Evolutionary conservation across 2,797 vertebrate genomes (phyloP).

Genomic region (Xenopus petersii): DNA sequence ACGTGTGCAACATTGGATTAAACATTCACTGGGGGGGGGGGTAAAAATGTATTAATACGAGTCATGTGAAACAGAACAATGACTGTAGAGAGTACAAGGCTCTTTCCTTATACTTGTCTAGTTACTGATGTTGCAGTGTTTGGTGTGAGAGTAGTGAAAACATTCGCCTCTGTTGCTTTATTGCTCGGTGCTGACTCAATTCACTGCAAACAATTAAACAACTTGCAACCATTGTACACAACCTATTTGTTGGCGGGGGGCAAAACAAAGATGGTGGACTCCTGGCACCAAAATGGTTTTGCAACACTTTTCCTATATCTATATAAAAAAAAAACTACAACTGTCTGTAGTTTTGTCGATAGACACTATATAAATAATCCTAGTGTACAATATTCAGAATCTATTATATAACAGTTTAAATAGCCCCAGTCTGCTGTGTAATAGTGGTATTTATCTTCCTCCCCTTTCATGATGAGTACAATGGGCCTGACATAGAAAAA

Average conservation of each 20-base stretch:
- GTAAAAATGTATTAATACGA: slow-evolving; percentile 66
- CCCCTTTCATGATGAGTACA: slow-evolving; percentile 45
- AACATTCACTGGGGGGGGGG: slow-evolving; percentile 62
- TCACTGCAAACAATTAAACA: slow-evolving; percentile 58
- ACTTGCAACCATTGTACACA: slow-evolving; percentile 55
- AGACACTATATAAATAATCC: slow-evolving; percentile 80
- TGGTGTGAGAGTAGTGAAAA: slow-evolving; percentile 60
- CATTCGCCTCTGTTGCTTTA: slow-evolving; percentile 56
- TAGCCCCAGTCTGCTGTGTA: slow-evolving; percentile 62
- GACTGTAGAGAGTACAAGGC: slow-evolving; percentile 66
- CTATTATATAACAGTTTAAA: slow-evolving; percentile 67
- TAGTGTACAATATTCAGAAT: slow-evolving; percentile 71
- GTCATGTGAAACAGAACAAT: slow-evolving; percentile 61
- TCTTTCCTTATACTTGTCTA: slow-evolving; percentile 56
- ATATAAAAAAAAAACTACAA: slow-evolving; percentile 58
- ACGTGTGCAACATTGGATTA: slow-evolving; percentile 77
- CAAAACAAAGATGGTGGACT: background rate
- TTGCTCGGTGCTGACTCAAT: slow-evolving; percentile 5
- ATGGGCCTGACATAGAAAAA: slow-evolving; percentile 56
- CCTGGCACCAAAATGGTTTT: background rate
- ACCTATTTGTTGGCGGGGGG: slow-evolving; percentile 47
- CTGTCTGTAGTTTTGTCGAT: slow-evolving; percentile 67
- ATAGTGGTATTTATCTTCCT: too few relatives aligned
- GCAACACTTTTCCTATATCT: slow-evolving; percentile 38
- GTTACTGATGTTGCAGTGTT: slow-evolving; percentile 60